Evolutionary conservation across 2,888 invertebrate species (phyloP).

Genomic region (Leptopilina syphax): DNA sequence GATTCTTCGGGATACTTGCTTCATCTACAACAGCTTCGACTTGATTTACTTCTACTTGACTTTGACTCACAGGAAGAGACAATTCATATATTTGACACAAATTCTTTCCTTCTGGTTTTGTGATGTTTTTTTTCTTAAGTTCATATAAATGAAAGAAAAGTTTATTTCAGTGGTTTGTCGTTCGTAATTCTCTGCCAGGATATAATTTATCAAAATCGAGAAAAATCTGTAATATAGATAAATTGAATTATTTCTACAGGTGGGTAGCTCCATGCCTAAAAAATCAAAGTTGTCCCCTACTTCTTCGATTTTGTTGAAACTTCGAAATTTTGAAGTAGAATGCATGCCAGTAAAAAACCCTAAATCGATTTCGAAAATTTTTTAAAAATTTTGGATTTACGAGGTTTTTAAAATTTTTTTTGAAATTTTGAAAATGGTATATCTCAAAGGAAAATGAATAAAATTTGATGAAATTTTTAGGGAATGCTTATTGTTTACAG

Average conservation of each 20-base stretch:
- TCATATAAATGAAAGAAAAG: conserved; percentile 35
- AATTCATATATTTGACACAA: conserved; percentile 34
- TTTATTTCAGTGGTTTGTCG: conserved; percentile 38
- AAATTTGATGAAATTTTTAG: no score
- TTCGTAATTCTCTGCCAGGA: conserved; percentile 26
- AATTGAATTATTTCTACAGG: background rate
- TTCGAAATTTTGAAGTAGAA: no score
- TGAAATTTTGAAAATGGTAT: no score
- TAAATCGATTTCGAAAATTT: no score
- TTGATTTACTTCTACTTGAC: background rate
- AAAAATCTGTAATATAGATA: conserved; percentile 22
- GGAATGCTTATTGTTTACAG: no score
- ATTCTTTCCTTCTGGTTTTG: conserved; percentile 7
- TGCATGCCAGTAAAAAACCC: no score
- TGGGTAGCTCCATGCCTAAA: no score
- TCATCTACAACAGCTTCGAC: background rate
- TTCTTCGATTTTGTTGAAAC: no score
- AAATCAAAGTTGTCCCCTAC: no score
- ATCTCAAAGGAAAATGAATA: no score
- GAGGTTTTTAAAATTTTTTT: no score
- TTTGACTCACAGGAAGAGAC: background rate
- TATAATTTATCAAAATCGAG: conserved; percentile 40
- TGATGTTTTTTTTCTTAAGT: conserved; percentile 27
- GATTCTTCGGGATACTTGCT: background rate
- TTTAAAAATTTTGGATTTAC: no score